Conservation (phyloP, 2,888 invertebrate genomes). For the Aspidiotus rigidus region DNA sequence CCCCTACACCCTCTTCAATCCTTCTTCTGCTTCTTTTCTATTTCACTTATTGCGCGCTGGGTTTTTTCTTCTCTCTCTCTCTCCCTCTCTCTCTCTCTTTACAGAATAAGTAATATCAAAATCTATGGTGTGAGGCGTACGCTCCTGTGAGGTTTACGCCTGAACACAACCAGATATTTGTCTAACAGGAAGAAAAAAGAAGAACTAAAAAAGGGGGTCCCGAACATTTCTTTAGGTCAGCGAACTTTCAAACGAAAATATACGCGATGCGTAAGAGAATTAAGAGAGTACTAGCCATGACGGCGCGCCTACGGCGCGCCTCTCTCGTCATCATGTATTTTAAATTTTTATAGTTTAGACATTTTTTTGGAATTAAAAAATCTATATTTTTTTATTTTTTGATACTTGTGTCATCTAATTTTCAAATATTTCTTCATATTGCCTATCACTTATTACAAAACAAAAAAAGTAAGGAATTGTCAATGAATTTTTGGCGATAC, state of each 20-base stretch:
- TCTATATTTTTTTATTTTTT: no score
- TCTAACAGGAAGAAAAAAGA: neutral
- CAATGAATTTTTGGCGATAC: no score
- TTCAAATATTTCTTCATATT: no score
- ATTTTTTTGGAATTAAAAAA: no score
- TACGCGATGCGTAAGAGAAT: neutral
- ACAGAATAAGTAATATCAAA: conserved; percentile 2
- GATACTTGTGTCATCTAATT: no score
- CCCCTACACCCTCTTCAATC: neutral
- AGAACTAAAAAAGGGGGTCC: neutral
- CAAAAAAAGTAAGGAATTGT: no score
- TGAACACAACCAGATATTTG: no score
- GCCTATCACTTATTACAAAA: no score
- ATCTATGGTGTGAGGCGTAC: neutral
- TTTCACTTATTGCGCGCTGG: neutral
- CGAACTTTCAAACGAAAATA: neutral
- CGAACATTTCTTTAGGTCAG: conserved; percentile 10
- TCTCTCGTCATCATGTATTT: no score
- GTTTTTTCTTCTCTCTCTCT: neutral
- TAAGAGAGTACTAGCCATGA: no score
- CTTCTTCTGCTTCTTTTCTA: neutral
- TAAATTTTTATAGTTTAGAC: no score
- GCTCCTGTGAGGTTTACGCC: neutral
- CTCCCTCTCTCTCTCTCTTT: neutral
- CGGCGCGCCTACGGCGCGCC: no score